Percentiles rank a stretch among this genome's conserved stretches.
phyloP scores from a whole-genome alignment of 2,888 invertebrate species.

The Blastobasis adustella region DNA sequence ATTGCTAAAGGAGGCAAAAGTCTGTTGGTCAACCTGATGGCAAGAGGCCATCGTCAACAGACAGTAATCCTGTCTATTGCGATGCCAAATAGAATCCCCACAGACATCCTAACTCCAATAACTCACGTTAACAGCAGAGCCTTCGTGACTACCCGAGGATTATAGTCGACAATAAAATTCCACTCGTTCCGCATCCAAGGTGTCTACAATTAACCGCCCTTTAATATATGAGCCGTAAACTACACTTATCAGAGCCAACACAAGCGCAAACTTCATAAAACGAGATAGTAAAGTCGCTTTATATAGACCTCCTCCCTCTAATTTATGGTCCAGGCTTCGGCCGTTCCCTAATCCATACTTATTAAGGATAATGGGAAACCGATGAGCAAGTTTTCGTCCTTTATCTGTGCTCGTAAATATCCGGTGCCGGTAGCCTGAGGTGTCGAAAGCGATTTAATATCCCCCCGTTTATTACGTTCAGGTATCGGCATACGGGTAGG shows the following conservation, averaged over 20 bases:
- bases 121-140: too few relatives aligned
- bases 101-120: too few relatives aligned
- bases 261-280: conserved; percentile 48
- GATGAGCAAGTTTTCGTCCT: conserved; percentile 65
- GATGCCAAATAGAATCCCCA: too few relatives aligned
- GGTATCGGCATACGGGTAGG: not conserved
- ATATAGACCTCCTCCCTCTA: conserved; percentile 54
- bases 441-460: conserved; percentile 56
- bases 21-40: too few relatives aligned
- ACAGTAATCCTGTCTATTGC: too few relatives aligned
- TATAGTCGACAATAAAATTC: too few relatives aligned
- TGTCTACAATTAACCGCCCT: conserved; percentile 43
- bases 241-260: conserved; percentile 54
- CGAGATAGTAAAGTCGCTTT: conserved; percentile 55
- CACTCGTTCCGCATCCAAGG: not conserved
- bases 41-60: too few relatives aligned
- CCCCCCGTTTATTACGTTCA: conserved; percentile 38
- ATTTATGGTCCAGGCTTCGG: conserved; percentile 56
- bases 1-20: too few relatives aligned
- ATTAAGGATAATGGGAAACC: conserved; percentile 71
- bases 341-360: conserved; percentile 68
- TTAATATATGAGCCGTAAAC: conserved; percentile 57
- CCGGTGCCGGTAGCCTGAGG: conserved; percentile 47
- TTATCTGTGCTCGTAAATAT: conserved; percentile 63
- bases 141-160: too few relatives aligned